These are phyloP conservation scores for Drosophila parvula DNA, from an alignment of 1,140 invertebrate genomes.

Conservation along the genomic window DNA sequence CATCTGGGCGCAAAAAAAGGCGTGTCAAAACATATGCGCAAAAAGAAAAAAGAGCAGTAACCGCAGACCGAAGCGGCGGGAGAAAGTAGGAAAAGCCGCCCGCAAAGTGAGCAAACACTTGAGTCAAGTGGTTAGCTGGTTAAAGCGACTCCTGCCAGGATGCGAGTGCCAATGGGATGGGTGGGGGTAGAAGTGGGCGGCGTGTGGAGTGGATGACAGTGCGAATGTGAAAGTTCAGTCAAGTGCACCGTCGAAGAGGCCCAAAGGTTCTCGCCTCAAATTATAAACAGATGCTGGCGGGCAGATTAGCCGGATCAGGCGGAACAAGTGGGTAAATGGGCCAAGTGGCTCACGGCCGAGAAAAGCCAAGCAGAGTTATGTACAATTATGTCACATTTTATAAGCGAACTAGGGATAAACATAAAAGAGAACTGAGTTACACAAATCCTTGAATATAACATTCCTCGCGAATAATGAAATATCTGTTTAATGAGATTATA, in stretches of 20 bases:
- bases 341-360: constrained; percentile 16
- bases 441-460: not conserved
- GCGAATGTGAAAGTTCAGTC: constrained; percentile 58
- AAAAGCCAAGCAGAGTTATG: constrained; percentile 10
- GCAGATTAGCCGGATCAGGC: constrained; percentile 47
- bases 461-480: too few species aligned
- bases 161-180: constrained; percentile 4
- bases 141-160: constrained; percentile 45
- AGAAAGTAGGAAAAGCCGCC: constrained; percentile 44
- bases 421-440: too few species aligned
- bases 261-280: constrained; percentile 28
- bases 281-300: constrained; percentile 50
- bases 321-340: constrained; percentile 37
- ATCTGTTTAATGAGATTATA: too few species aligned
- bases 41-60: constrained; percentile 51
- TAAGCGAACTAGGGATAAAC: not conserved
- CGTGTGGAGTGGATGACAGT: constrained; percentile 46
- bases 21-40: constrained; percentile 73
- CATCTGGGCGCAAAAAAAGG: constrained; percentile 48
- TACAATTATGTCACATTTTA: constrained; percentile 13
- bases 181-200: constrained; percentile 7
- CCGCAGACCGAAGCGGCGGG: constrained; percentile 49
- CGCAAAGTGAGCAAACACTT: constrained; percentile 80
- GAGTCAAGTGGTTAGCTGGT: constrained; percentile 73
- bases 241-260: constrained; percentile 55